A percentile compares a stretch with the other conserved stretches of the same genome.
Evolutionary conservation across 1,140 invertebrate genomes (phyloP).

Genomic region (Euwallacea similis): DNA sequence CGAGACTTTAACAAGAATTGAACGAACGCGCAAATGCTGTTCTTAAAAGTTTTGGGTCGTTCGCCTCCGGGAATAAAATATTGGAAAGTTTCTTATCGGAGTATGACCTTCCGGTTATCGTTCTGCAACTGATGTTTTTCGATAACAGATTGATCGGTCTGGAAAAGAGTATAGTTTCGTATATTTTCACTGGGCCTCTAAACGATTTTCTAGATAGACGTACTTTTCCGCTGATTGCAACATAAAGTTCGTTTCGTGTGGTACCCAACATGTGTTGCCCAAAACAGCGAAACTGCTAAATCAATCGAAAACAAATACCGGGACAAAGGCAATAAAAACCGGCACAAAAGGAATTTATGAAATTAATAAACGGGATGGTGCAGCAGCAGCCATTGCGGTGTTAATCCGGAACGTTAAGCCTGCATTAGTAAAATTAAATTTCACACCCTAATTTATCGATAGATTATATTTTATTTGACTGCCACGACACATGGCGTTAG

Average conservation of each 20-base stretch:
- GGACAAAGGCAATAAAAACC: constrained; percentile 42
- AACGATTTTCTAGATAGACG: too few relatives aligned
- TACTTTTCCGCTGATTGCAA: too few relatives aligned
- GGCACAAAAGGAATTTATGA: constrained; percentile 49
- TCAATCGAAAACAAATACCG: constrained; percentile 34
- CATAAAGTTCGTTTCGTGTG: too few relatives aligned
- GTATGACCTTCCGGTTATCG: constrained; percentile 26
- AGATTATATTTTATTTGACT: constrained; percentile 49
- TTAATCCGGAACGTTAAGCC: constrained; percentile 46
- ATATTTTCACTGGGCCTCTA: too few relatives aligned
- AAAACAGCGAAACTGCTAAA: constrained; percentile 20
- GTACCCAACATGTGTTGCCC: too few relatives aligned
- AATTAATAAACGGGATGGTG: constrained; percentile 50
- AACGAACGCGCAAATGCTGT: constrained; percentile 34
- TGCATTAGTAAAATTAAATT: constrained; percentile 52
- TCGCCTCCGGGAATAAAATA: constrained; percentile 29
- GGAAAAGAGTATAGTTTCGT: neutral
- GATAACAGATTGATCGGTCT: neutral
- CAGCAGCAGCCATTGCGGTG: constrained; percentile 43
- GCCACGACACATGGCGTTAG: constrained; percentile 46
- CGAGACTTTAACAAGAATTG: constrained; percentile 31
- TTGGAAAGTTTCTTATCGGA: constrained; percentile 22
- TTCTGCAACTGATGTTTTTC: constrained; percentile 4
- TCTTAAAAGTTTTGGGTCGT: constrained; percentile 25
- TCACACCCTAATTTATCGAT: constrained; percentile 48